phyloP scores from a whole-genome alignment of 2,797 vertebrate genomes.

The Eutrigla gurnardus region DNA sequence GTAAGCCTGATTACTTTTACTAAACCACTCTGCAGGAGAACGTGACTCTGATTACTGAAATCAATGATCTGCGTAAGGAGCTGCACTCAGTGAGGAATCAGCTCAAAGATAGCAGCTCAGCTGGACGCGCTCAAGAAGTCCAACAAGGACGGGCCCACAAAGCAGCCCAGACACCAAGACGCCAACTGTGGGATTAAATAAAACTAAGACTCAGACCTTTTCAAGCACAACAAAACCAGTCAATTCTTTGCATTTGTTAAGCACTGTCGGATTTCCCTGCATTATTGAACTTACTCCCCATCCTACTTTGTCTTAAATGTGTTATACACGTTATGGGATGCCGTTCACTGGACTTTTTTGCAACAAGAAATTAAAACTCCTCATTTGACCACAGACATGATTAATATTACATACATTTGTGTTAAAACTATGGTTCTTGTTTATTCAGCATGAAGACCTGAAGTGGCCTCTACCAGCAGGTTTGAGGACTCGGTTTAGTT shows the following conservation, averaged over 20 bases:
- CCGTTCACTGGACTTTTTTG: not conserved
- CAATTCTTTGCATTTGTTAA: not conserved
- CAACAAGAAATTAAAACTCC: not conserved
- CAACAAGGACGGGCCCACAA: slow-evolving; percentile 18
- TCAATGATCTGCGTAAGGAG: slow-evolving; percentile 89
- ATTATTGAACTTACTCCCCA: not conserved
- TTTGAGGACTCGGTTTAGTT: no score
- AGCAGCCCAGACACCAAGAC: not conserved
- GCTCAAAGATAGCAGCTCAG: slow-evolving; percentile 76
- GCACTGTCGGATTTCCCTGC: not conserved
- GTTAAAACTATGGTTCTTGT: no score
- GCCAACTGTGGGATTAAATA: not conserved
- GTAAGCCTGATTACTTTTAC: not conserved
- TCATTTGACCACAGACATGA: not conserved
- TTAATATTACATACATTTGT: no score
- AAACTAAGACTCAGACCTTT: not conserved
- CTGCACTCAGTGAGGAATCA: slow-evolving; percentile 79
- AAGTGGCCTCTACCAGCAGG: no score
- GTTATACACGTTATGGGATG: not conserved
- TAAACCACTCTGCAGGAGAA: slow-evolving; percentile 87
- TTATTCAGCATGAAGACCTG: no score
- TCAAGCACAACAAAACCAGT: not conserved
- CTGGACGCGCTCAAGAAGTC: slow-evolving; percentile 39
- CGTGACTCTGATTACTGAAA: slow-evolving; percentile 88
- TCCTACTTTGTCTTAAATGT: not conserved